Base-by-base conservation (phyloP, 2,113 vertebrate genomes). In the Tragelaphus imberbis region DNA sequence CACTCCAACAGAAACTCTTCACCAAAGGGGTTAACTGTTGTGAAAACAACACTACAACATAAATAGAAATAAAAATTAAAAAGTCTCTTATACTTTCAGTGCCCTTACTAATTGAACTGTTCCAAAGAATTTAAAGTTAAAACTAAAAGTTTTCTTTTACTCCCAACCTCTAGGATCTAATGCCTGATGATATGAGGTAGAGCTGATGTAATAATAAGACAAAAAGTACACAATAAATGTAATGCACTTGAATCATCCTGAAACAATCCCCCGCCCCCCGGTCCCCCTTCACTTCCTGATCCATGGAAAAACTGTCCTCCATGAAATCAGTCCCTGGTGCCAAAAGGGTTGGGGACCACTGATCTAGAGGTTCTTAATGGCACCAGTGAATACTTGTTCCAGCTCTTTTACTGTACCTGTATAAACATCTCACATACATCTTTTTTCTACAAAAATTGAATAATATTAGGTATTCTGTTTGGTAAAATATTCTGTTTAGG, bases 61-160 rank as follows among this genome's bases (percentile, higher is more conserved):
- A 92, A 92, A 44, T 80, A 89, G 65, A 88, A 91, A 68, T 49
- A 33, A 88, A 94, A 91, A 56, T 88, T 0, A 30, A 44, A 88
- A 92, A 33, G 53, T 44, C 9, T 75, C 5, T 33, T 85, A 6
- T 30, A 19, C 27, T 75, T 71, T 86, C 33, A 85, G 44, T 68
- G 85, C 51, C 33, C 23, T 94, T 68, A 91, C 25, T 91, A 56
- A 40, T 77, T 91, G n/a, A 93, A 92, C 49, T 88, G 3, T 90
- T 61, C 63, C 86, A 84, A 97, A 75, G 19, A 94, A 77, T 84
- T 97, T 84, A 44, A 71, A 58, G 19, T 95, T 80, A 71, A 90
- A 92, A 87, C 28, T 65, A n/a, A 14, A 91, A 49, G 8, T 63
- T 75, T 33, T 84, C 21, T 86, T 56, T 61, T 6, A 75, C 14